A percentile compares a stretch with the other conserved stretches of the same genome.
These are phyloP conservation scores for Labeo rohita DNA, from an alignment of 2,113 vertebrate genomes.

Conservation along the genomic window DNA sequence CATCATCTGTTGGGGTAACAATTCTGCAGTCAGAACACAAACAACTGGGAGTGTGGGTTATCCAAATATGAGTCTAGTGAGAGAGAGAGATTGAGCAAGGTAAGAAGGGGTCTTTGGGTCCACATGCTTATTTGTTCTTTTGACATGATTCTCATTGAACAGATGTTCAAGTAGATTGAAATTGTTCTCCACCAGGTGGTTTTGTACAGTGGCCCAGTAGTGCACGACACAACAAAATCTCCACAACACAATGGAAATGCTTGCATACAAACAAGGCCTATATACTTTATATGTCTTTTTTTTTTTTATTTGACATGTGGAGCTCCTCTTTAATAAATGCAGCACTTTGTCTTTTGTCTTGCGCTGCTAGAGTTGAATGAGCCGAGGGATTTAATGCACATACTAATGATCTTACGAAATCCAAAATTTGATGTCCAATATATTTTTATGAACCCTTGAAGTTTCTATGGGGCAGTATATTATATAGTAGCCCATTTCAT, in stretches of 20 bases:
- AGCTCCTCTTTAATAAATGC: no score
- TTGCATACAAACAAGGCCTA: no score
- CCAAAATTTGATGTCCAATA: no score
- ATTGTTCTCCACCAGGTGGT: constrained; percentile 30
- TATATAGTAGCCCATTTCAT: no score
- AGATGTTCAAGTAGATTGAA: constrained; percentile 37
- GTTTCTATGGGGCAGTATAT: no score
- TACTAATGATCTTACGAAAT: no score
- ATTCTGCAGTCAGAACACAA: constrained; percentile 4
- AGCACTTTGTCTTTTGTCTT: no score
- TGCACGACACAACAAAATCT: background rate
- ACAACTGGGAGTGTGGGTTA: background rate
- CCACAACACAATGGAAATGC: background rate
- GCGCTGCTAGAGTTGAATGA: no score
- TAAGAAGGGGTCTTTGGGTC: constrained; percentile 7
- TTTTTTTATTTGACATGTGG: no score
- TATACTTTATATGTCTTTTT: no score
- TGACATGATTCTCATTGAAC: constrained; percentile 34
- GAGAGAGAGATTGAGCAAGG: background rate
- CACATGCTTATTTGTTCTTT: constrained; percentile 34
- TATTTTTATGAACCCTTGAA: no score
- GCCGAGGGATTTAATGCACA: no score
- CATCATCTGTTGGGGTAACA: constrained; percentile 9
- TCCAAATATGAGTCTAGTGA: constrained; percentile 16
- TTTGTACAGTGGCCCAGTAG: background rate